Base-by-base conservation (phyloP, 1,140 invertebrate genomes). In the Nilaparvata lugens region DNA sequence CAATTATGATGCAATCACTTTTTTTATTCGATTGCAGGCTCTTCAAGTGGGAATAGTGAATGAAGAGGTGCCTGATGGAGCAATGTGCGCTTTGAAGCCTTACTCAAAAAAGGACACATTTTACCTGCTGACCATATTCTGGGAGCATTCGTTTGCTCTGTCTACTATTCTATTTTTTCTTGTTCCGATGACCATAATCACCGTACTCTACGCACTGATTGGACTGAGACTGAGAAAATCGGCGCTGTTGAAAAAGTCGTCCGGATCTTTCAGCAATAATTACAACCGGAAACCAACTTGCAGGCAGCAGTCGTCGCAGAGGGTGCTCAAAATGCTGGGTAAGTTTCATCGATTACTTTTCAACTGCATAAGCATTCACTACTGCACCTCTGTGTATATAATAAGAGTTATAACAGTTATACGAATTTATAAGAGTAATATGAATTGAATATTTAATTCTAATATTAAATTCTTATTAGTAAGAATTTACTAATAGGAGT, bases 121-220 rank as follows among this genome's bases (percentile, higher is more conserved):
- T 35, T 35, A 35, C 31, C 31, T 35, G 9, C 31, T 35, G 1
- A 48, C 16, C 18, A 11, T 48, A 48, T 48, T 48, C 5, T 23
- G 16, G 45, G 45, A 80, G n/a, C 84, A 90, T 70, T 83, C 87
- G 1, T 95, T 93, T 67, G 88, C 89, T 67, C 78, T 93, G 56
- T 92, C 90, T 0, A 89, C 89, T 0, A 81, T 93, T 63, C 70
- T 94, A 16, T 93, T 95, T 72, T 95, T 95, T 71, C 80, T 90
- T 5, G 76, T 85, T 2, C 92, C 93, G 0, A 93, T 95, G 89
- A 84, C 86, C 6, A 72, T 93, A 23, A 94, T 95, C 66, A 88
- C 85, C 5, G 84, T 88, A 2, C 78, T 93, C 2, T 94, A 95
- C 71, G 78, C 86, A 11, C 73, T 91, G 56, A 94, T 95, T 66